A percentile compares a stretch with the other conserved stretches of the same genome.
These are phyloP conservation scores for Eledone cirrhosa DNA, from an alignment of 2,888 invertebrate genomes.

Conservation along the genomic window DNA sequence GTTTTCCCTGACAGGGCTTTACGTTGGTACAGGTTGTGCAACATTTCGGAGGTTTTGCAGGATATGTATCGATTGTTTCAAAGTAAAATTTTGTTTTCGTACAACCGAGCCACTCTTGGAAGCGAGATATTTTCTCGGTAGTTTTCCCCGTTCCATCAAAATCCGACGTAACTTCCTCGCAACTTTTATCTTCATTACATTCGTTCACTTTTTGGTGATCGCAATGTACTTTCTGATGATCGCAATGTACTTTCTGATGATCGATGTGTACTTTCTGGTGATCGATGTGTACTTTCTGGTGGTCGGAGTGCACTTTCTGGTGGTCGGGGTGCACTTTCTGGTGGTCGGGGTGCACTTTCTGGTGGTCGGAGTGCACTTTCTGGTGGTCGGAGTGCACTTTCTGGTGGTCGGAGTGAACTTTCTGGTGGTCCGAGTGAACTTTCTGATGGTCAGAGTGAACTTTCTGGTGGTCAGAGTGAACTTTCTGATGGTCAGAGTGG, in stretches of 20 bases:
- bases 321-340: no score
- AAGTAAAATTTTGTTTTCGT: background rate
- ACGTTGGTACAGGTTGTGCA: background rate
- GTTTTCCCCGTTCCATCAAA: slow-evolving; percentile 7
- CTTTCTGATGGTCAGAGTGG: no score
- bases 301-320: no score
- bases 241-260: background rate
- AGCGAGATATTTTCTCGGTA: background rate
- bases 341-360: no score
- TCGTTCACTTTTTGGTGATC: slow-evolving; percentile 1
- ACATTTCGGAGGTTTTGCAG: background rate
- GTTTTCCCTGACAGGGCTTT: slow-evolving; percentile 16
- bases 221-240: background rate
- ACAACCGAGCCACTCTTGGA: background rate
- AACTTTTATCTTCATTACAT: background rate
- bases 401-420: no score
- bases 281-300: background rate
- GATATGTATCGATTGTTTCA: background rate
- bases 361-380: no score
- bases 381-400: no score
- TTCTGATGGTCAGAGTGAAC: no score
- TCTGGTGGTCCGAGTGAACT: no score
- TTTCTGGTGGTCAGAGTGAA: no score
- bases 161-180: background rate
- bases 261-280: background rate